These are phyloP conservation scores for Nyleta sp. DNA, from an alignment of 2,888 invertebrate species.

Conservation along the genomic window DNA sequence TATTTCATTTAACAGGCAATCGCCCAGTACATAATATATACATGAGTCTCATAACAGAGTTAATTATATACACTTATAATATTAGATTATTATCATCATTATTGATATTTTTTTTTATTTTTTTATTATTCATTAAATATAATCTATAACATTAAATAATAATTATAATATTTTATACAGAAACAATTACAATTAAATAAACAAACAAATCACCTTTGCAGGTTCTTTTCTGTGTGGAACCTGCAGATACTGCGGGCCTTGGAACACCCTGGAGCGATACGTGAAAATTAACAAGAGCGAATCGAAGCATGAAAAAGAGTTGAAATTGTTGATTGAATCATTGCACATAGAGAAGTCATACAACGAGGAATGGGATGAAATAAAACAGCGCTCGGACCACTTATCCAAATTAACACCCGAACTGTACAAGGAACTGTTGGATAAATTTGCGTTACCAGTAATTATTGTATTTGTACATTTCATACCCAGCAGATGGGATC, in stretches of 20 bases:
- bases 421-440: conserved; percentile 83
- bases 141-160: background rate
- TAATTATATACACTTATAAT: too few species aligned
- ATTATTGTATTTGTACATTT: conserved; percentile 56
- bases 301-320: conserved; percentile 68
- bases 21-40: too few species aligned
- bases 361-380: conserved; percentile 82
- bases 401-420: conserved; percentile 83
- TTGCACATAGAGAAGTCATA: conserved; percentile 78
- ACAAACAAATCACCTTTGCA: conserved; percentile 73
- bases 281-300: conserved; percentile 76
- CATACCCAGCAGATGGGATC: too few species aligned
- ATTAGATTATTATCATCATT: too few species aligned
- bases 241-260: conserved; percentile 87
- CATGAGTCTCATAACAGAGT: too few species aligned
- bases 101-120: too few species aligned
- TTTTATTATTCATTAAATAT: background rate
- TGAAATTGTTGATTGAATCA: conserved; percentile 65
- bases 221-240: conserved; percentile 88
- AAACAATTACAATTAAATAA: background rate
- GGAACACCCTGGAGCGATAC: conserved; percentile 85
- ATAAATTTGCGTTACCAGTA: conserved; percentile 85
- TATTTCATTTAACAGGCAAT: too few species aligned
- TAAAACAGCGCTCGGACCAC: conserved; percentile 82
- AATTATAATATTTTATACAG: background rate